These are phyloP conservation scores for Carassius gibelio DNA, from an alignment of 2,113 vertebrate species.

Conservation along the genomic window DNA sequence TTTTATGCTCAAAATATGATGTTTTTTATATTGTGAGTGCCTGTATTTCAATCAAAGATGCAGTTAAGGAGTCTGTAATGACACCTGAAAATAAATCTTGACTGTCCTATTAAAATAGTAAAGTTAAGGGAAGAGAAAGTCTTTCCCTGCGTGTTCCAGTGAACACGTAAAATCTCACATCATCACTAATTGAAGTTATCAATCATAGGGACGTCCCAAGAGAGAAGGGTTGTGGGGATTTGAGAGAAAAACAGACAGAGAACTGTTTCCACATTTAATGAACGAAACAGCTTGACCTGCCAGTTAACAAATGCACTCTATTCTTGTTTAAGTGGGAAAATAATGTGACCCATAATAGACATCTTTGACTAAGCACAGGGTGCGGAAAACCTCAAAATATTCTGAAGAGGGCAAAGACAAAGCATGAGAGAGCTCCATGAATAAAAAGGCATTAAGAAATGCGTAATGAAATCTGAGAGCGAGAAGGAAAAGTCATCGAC, in stretches of 20 bases:
- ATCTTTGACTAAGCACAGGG: constrained; percentile 10
- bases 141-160: constrained; percentile 20
- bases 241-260: background rate
- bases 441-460: constrained; percentile 36
- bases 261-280: constrained; percentile 33
- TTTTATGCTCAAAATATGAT: background rate
- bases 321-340: constrained; percentile 41
- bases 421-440: background rate
- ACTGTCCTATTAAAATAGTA: background rate
- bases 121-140: background rate
- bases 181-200: constrained; percentile 73
- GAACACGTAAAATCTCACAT: constrained; percentile 19
- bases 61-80: background rate
- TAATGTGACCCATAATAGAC: constrained; percentile 32
- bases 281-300: constrained; percentile 45
- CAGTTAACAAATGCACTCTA: constrained; percentile 47
- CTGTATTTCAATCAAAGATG: background rate
- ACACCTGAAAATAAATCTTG: background rate
- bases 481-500: constrained; percentile 42
- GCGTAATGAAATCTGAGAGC: constrained; percentile 28
- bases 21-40: background rate
- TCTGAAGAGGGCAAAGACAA: background rate
- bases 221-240: constrained; percentile 57
- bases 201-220: constrained; percentile 66
- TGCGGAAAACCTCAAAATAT: constrained; percentile 28